Evolutionary conservation across 1,140 invertebrate genomes (phyloP), one percentile per base, ranked within the genome.

Genomic region (Anastatus disparis): DNA sequence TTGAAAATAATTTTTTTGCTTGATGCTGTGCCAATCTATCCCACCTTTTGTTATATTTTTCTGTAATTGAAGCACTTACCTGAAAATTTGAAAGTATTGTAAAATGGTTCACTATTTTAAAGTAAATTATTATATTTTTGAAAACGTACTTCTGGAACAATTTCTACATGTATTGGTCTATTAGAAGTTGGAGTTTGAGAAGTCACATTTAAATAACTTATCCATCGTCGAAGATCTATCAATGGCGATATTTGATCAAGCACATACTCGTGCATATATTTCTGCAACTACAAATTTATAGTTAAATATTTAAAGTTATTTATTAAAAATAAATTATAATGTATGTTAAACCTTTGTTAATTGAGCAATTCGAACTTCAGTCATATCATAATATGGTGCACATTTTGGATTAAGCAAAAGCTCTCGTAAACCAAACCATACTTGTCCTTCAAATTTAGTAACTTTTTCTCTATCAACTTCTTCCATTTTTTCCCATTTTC

Each of bases 171-270:
- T 59, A 89, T 73, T 38, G 81, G 82, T 50, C 70, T 76, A 72
- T 82, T 78, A 12, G 73, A 65, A 24, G 73, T 80, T 9, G 77
- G 74, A 15, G 73, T 73, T 72, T 82, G 74, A 13, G 78, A 75
- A 1, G 78, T 76, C 7, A 88, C 67, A 15, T 82, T 83, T 27
- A 89, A 66, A 70, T 87, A 86, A 74, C 87, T 87, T 26, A 95
- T 81, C 83, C 90, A 93, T 79, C 89, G 87, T 81, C 93, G 91
- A 6, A 95, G 81, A 48, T 94, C 92, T 9, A 89, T 86, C 3
- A 95, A 79, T 12, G 92, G 91, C 1, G 93, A 88, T 63, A 95
- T 82, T 84, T 95, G 93, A 78, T 94, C 93, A 38, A 95, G 67
- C 12, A 93, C 76, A 13, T 81, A 75, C 59, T 93, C 91, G 7